A percentile compares a stretch with the other conserved stretches of the same genome.
phyloP scores from a whole-genome alignment of 2,888 invertebrate genomes.

The Campoletis raptor region DNA sequence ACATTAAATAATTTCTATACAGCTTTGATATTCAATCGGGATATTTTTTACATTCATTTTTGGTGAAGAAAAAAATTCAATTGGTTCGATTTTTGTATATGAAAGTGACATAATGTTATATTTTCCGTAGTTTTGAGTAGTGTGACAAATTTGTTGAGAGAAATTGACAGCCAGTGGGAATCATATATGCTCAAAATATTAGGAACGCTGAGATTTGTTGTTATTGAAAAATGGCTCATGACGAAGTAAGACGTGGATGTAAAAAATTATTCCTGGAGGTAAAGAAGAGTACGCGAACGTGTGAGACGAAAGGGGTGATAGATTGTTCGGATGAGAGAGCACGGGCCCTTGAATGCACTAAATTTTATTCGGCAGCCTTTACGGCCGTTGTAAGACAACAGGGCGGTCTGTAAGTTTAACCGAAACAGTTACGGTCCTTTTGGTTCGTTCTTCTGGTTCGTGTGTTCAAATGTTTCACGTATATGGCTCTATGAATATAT shows the following conservation, averaged over 20 bases:
- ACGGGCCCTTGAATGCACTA: slow-evolving; percentile 69
- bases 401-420: slow-evolving; percentile 78
- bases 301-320: slow-evolving; percentile 18
- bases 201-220: neutral
- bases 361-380: slow-evolving; percentile 78
- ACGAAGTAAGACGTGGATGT: neutral
- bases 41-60: neutral
- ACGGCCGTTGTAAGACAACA: slow-evolving; percentile 81
- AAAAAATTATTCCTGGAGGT: neutral
- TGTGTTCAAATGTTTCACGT: slow-evolving; percentile 25
- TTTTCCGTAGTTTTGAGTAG: neutral
- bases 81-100: neutral
- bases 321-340: slow-evolving; percentile 31
- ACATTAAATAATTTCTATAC: neutral
- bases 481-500: slow-evolving; percentile 36
- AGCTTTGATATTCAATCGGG: neutral
- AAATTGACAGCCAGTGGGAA: neutral
- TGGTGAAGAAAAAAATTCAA: neutral
- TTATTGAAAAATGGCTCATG: neutral
- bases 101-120: neutral
- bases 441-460: slow-evolving; percentile 52
- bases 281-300: slow-evolving; percentile 23
- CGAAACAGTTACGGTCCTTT: slow-evolving; percentile 73
- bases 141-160: neutral
- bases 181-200: neutral